phyloP scores from a whole-genome alignment of 2,113 vertebrate species.

The Odontesthes bonariensis region DNA sequence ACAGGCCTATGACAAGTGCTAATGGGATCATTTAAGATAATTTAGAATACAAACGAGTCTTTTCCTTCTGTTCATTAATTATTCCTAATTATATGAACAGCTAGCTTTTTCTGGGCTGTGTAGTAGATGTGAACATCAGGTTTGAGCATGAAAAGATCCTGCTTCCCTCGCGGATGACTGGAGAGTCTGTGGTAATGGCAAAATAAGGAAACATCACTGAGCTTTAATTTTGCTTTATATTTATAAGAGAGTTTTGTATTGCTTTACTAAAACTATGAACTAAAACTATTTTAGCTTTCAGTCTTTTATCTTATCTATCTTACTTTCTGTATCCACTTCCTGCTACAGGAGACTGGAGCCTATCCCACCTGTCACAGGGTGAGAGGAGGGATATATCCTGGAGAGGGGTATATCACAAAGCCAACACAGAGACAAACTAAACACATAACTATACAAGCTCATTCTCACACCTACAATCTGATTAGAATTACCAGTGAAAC shows the following conservation, averaged over 20 bases:
- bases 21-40: constrained; percentile 99
- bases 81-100: constrained; percentile 99
- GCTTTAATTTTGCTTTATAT: not conserved
- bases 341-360: no score
- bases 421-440: no score
- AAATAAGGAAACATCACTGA: constrained; percentile 35
- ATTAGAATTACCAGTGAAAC: no score
- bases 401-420: no score
- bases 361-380: no score
- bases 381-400: no score
- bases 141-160: constrained; percentile 59
- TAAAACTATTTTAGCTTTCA: no score
- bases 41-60: constrained; percentile 99
- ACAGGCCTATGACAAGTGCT: constrained; percentile 99
- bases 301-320: no score
- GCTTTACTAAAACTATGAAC: not conserved
- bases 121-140: constrained; percentile 77
- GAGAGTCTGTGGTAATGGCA: constrained; percentile 1
- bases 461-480: no score
- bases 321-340: no score
- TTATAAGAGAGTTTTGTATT: not conserved
- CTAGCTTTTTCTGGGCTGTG: constrained; percentile 91
- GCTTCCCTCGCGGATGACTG: constrained; percentile 49
- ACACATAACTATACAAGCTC: no score
- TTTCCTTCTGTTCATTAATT: constrained; percentile 99